Evolutionary conservation across 2,113 vertebrate species (phyloP).

Genomic region (Rhinolophus ferrumequinum): DNA sequence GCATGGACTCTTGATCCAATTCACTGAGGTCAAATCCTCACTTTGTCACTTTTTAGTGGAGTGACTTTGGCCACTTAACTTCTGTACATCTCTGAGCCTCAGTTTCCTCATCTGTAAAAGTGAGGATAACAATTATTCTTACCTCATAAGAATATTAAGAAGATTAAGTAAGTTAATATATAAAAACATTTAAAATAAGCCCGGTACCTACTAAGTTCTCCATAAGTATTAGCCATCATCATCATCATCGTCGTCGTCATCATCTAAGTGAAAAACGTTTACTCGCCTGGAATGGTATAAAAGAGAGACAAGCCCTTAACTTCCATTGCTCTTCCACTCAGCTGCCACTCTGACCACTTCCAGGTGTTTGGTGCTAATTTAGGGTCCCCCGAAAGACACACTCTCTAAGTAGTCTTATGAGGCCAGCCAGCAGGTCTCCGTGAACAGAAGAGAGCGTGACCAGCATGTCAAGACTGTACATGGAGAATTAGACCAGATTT

Average conservation of each 20-base stretch:
- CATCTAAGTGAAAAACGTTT: background rate
- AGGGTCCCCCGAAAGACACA: background rate
- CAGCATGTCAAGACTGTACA: background rate
- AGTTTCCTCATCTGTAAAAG: background rate
- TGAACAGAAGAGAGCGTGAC: background rate
- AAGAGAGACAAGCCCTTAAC: background rate
- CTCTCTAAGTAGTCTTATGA: background rate
- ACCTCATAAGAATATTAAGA: background rate
- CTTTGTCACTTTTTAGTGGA: background rate
- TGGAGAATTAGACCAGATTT: background rate
- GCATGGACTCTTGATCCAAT: too few species aligned
- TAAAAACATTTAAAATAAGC: background rate
- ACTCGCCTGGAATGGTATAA: background rate
- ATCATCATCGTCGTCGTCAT: background rate
- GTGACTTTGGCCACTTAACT: background rate
- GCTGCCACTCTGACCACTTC: background rate
- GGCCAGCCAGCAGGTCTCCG: background rate
- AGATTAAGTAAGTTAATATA: background rate
- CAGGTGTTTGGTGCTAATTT: background rate
- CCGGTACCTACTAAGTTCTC: background rate
- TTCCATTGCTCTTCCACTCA: background rate
- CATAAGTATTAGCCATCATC: background rate
- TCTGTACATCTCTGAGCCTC: background rate
- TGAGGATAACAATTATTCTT: background rate
- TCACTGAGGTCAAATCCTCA: background rate